Evolutionary conservation across 2,888 invertebrate species (phyloP).

Genomic region (Clanis bilineata): DNA sequence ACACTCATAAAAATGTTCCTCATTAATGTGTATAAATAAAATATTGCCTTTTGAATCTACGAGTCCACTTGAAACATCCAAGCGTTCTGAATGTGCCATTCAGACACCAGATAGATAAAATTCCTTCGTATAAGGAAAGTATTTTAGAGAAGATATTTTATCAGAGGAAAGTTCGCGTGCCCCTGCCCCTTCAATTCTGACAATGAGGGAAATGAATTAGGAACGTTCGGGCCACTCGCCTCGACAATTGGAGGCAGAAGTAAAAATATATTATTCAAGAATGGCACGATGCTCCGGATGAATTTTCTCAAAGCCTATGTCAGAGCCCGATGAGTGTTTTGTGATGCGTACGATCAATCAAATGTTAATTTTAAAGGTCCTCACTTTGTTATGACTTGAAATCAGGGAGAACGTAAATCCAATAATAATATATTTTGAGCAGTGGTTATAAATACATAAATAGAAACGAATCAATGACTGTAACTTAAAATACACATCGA

Average conservation of each 20-base stretch:
- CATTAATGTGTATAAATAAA: neutral
- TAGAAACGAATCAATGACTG: no score
- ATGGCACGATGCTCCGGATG: conserved; percentile 38
- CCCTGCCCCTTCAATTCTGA: conserved; percentile 38
- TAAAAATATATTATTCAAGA: conserved; percentile 52
- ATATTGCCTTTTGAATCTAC: neutral
- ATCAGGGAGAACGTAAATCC: neutral
- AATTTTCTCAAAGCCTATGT: conserved; percentile 28
- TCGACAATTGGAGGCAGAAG: conserved; percentile 46
- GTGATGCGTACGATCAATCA: conserved; percentile 2
- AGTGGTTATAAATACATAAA: no score
- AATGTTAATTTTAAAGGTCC: conserved; percentile 12
- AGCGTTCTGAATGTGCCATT: neutral
- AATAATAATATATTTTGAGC: neutral
- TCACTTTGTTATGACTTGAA: neutral
- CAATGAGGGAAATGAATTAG: conserved; percentile 42
- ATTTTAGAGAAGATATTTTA: conserved; percentile 30
- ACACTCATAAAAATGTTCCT: no score
- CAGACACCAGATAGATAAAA: conserved; percentile 2
- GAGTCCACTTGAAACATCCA: neutral
- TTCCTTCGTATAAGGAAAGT: conserved; percentile 21
- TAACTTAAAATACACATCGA: neutral
- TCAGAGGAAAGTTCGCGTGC: conserved; percentile 36
- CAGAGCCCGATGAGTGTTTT: neutral
- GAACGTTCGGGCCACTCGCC: conserved; percentile 36